phyloP scores from a whole-genome alignment of 64 coral and sea anemone species.

The Astreopora myriophthalma region DNA sequence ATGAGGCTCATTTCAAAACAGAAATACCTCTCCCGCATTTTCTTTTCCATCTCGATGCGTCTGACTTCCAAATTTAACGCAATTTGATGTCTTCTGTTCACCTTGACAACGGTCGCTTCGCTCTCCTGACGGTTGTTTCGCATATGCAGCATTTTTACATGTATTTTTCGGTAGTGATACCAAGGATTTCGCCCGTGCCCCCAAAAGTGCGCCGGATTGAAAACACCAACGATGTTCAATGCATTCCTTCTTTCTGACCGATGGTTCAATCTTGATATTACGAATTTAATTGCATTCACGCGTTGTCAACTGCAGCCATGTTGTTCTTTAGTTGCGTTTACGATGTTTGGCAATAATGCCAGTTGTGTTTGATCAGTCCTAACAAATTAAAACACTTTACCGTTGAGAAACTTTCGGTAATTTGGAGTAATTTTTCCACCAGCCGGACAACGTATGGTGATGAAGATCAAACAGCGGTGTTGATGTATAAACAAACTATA shows the following conservation, averaged over 20 bases:
- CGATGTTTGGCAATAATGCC: not conserved
- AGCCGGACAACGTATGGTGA: not conserved
- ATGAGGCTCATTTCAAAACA: slow-evolving; percentile 50
- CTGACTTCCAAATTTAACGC: slow-evolving; percentile 55
- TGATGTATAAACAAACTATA: slow-evolving; percentile 15
- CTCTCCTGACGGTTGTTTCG: not conserved
- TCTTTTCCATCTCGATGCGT: slow-evolving; percentile 50
- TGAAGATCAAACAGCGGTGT: not conserved
- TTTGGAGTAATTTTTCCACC: not conserved
- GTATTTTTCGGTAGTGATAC: not conserved
- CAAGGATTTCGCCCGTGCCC: not conserved
- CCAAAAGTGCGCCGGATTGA: not conserved
- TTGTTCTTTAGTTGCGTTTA: not conserved
- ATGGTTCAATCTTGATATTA: not conserved
- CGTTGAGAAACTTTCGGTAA: not conserved
- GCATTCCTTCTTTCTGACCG: not conserved
- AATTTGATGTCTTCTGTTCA: slow-evolving; percentile 73
- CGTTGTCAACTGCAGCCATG: not conserved
- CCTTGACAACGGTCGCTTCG: slow-evolving; percentile 47
- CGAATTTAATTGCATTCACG: not conserved
- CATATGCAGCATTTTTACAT: not conserved
- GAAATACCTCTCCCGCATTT: slow-evolving; percentile 72
- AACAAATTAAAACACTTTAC: not conserved
- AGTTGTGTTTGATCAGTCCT: not conserved
- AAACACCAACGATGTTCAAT: no score